These are phyloP conservation scores for Hippoglossus hippoglossus DNA, from an alignment of 2,797 vertebrate genomes.

Conservation along the genomic window DNA sequence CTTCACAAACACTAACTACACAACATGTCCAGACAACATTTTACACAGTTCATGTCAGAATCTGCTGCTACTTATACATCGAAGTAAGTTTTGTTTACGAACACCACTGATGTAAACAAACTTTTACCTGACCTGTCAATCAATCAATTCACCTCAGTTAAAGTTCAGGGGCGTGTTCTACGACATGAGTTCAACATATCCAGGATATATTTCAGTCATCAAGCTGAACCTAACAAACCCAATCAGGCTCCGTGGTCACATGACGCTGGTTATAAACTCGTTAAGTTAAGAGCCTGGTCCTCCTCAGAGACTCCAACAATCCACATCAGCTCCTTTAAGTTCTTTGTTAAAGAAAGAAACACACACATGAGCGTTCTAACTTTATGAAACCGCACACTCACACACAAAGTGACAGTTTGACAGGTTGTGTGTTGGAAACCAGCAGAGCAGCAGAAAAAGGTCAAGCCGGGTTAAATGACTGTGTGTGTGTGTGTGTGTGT, in stretches of 20 bases:
- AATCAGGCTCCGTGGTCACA: no score
- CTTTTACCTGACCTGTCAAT: neutral
- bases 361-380: neutral
- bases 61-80: neutral
- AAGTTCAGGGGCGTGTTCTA: neutral
- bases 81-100: neutral
- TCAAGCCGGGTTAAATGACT: conserved; percentile 50
- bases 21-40: no score
- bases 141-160: conserved; percentile 2
- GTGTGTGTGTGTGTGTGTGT: conserved; percentile 21
- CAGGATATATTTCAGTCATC: no score
- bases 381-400: neutral
- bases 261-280: no score
- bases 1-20: no score
- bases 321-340: no score
- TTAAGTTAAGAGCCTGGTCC: no score
- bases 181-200: no score
- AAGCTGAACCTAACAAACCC: no score
- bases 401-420: conserved; percentile 30
- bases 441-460: conserved; percentile 44
- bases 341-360: neutral
- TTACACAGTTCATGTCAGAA: neutral
- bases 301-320: no score
- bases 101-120: neutral
- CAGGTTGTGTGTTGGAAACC: conserved; percentile 32